phyloP scores from a whole-genome alignment of 2,113 vertebrate genomes.

The Nothocercus nigrocapillus region DNA sequence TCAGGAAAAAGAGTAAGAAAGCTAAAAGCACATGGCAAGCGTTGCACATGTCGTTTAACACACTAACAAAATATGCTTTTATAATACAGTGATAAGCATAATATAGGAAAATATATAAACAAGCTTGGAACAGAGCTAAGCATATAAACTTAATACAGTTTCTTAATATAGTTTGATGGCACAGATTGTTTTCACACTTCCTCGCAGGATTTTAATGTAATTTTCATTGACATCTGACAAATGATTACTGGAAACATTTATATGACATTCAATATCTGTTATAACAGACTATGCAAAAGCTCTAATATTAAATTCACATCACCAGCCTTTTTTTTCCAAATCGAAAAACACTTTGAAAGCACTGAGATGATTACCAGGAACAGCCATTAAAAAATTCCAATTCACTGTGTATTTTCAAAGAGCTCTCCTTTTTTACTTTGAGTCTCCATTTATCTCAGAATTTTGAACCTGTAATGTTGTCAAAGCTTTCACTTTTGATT shows the following conservation, averaged over 20 bases:
- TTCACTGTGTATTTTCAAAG: conserved; percentile 26
- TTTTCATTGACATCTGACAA: conserved; percentile 19
- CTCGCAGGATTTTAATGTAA: background rate
- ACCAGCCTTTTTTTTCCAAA: background rate
- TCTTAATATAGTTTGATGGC: background rate
- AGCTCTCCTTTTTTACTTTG: background rate
- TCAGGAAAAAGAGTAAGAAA: background rate
- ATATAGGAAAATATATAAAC: background rate
- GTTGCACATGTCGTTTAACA: background rate
- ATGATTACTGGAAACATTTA: conserved; percentile 2
- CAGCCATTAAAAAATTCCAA: background rate
- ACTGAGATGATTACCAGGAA: conserved; percentile 28
- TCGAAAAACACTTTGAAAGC: background rate
- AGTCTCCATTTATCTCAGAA: conserved; percentile 36
- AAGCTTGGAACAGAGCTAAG: background rate
- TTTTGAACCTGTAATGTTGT: conserved; percentile 37
- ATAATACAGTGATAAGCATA: background rate
- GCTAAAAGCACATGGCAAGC: background rate
- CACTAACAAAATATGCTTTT: background rate
- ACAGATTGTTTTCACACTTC: conserved; percentile 13
- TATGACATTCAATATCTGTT: background rate
- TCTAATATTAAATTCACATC: conserved; percentile 32
- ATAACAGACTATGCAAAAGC: background rate
- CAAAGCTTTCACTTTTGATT: conserved; percentile 49
- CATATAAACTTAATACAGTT: background rate